These are phyloP conservation scores for Acanthosepion pharaonis DNA, from an alignment of 2,888 invertebrate genomes.

Conservation along the genomic window DNA sequence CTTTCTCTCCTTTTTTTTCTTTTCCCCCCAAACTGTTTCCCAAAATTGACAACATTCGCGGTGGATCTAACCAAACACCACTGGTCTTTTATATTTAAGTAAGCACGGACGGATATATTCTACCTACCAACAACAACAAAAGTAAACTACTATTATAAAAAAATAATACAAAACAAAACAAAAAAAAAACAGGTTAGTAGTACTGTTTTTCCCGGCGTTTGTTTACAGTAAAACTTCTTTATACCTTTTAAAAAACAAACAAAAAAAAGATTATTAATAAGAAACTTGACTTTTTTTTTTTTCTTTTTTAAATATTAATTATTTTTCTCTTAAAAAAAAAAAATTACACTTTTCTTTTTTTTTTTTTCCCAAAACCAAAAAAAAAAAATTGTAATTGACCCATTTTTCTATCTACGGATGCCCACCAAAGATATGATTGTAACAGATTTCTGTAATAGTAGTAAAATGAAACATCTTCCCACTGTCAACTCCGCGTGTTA, in stretches of 20 bases:
- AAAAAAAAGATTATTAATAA: neutral
- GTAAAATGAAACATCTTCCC: neutral
- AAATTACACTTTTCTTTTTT: neutral
- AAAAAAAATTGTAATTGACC: neutral
- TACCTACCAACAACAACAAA: slow-evolving; percentile 33
- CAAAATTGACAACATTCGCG: slow-evolving; percentile 4
- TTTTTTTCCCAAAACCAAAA: neutral
- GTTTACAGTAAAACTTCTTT: neutral
- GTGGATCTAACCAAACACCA: slow-evolving; percentile 11
- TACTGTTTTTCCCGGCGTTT: neutral
- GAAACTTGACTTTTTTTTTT: neutral
- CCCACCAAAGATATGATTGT: neutral
- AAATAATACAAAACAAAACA: neutral
- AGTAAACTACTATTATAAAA: neutral
- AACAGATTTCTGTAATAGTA: neutral
- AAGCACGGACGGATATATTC: slow-evolving; percentile 33
- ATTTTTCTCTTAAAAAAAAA: neutral
- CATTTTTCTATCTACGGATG: slow-evolving; percentile 33
- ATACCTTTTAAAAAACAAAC: neutral
- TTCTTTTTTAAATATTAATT: neutral
- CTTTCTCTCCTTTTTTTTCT: neutral
- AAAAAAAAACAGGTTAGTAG: neutral
- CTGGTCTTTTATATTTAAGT: neutral
- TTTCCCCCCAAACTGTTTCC: too few relatives aligned
- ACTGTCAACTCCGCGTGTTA: neutral